Percentiles rank a stretch among this genome's conserved stretches.
Conservation (phyloP, 2,113 vertebrate species). For the Semnornis frantzii region DNA sequence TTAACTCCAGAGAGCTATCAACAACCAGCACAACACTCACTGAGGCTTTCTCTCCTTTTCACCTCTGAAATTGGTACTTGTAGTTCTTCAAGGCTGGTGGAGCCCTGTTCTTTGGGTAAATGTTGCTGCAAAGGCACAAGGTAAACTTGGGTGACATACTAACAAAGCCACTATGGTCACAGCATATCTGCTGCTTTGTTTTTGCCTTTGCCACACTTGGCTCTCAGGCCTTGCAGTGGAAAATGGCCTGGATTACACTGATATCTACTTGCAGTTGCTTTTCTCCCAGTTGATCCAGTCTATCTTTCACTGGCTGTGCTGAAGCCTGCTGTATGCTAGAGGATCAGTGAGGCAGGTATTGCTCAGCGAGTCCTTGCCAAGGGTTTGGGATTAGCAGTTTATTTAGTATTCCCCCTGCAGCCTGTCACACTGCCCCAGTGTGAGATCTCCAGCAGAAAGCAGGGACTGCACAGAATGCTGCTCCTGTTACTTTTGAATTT, state of each 20-base stretch:
- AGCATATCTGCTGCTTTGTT: background rate
- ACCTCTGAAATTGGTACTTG: background rate
- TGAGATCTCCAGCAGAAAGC: conserved; percentile 39
- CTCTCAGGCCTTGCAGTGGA: background rate
- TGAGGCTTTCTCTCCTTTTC: background rate
- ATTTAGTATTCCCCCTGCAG: conserved; percentile 50
- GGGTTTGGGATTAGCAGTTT: conserved; percentile 47
- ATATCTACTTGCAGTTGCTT: background rate
- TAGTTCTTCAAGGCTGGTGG: background rate
- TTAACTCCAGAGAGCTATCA: background rate
- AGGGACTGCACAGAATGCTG: conserved; percentile 13
- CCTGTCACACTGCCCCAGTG: background rate
- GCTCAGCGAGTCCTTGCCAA: conserved; percentile 2
- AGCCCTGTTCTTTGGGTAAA: background rate
- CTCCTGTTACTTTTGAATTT: conserved; percentile 20
- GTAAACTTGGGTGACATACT: background rate
- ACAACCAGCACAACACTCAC: background rate
- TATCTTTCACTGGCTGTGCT: background rate
- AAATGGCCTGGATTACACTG: background rate
- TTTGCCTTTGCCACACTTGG: background rate
- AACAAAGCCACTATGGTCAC: background rate
- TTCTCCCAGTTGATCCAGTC: conserved; percentile 11
- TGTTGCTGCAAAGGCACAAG: background rate
- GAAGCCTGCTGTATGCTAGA: background rate
- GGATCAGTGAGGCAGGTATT: conserved; percentile 42